Evolutionary conservation across 53 echinoderm and acorn worm genomes (phyloP).

Genomic region (Hippasteria phrygiana): DNA sequence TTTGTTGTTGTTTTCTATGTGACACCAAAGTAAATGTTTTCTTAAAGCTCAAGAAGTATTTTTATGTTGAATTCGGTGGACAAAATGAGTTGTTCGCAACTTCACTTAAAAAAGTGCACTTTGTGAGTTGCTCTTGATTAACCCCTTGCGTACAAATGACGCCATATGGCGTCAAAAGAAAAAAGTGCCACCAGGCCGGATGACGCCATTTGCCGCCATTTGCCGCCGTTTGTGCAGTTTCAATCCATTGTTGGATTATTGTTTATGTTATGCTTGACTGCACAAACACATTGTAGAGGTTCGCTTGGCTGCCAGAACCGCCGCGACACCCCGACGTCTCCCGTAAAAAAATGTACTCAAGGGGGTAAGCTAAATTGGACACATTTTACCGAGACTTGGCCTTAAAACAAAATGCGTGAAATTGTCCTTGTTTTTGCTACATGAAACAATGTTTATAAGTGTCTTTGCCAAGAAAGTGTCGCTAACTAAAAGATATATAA

Average conservation of each 20-base stretch:
- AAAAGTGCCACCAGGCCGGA: too few species aligned
- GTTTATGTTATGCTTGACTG: too few species aligned
- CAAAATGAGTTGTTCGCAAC: not conserved
- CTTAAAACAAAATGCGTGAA: not conserved
- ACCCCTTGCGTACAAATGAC: too few species aligned
- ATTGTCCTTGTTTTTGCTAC: not conserved
- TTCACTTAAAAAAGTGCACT: not conserved
- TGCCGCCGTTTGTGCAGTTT: too few species aligned
- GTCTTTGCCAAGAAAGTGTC: slow-evolving; percentile 38
- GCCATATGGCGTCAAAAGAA: too few species aligned
- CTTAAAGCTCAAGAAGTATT: not conserved
- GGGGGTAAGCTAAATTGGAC: not conserved
- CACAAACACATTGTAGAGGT: too few species aligned
- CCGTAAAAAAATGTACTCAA: not conserved
- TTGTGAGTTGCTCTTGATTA: not conserved
- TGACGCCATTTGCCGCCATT: too few species aligned
- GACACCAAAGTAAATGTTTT: not conserved
- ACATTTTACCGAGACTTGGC: not conserved
- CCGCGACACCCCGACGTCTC: too few species aligned
- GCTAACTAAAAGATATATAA: slow-evolving; percentile 25
- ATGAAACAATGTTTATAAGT: not conserved
- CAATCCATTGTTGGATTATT: too few species aligned
- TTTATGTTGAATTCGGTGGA: not conserved
- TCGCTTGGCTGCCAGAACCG: too few species aligned
- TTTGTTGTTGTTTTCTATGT: not conserved